These are phyloP conservation scores for Pseudopodoces humilis DNA, from an alignment of 2,113 vertebrate genomes.

Conservation along the genomic window DNA sequence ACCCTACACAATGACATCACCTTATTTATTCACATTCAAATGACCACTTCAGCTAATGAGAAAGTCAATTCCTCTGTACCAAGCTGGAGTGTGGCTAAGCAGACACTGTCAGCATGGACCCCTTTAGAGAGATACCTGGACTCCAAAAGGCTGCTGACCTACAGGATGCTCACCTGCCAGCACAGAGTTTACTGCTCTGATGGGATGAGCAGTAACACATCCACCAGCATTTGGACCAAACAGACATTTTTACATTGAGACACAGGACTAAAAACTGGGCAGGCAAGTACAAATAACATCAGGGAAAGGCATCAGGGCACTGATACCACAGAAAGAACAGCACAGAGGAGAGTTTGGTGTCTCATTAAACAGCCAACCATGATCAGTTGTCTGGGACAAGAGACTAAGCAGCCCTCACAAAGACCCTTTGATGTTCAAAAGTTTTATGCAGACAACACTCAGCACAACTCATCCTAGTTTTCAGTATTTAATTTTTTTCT, in stretches of 20 bases:
- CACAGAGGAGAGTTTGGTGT: background rate
- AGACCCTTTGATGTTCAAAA: background rate
- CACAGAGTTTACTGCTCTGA: background rate
- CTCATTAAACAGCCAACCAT: background rate
- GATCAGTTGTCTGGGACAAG: background rate
- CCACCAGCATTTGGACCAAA: background rate
- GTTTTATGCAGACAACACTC: background rate
- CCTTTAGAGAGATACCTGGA: background rate
- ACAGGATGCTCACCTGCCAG: background rate
- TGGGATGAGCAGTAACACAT: background rate
- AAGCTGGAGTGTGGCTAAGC: background rate
- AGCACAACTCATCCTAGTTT: background rate
- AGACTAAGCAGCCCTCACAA: background rate
- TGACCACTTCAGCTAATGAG: background rate
- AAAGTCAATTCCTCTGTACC: background rate
- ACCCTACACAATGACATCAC: accelerated
- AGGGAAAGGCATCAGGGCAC: background rate
- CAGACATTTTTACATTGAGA: background rate
- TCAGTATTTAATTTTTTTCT: background rate
- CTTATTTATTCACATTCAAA: background rate
- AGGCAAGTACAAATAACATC: background rate
- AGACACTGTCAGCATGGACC: background rate
- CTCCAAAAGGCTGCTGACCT: background rate
- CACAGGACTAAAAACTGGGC: background rate
- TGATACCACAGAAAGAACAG: background rate